Conservation (phyloP, 2,797 vertebrate genomes). For the Cyclura pinguis region DNA sequence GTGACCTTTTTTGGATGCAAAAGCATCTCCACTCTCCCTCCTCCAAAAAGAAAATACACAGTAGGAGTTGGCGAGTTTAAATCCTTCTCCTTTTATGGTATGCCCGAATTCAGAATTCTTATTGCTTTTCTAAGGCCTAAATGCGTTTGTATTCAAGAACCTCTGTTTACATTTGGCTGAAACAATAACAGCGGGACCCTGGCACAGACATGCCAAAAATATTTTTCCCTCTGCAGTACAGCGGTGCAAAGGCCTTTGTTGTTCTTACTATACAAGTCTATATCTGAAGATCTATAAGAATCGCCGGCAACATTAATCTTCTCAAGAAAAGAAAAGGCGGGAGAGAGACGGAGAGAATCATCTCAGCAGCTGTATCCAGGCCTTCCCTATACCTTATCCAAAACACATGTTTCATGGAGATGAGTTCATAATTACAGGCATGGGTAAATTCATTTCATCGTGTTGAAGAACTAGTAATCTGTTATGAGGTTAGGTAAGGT, state of each 20-base stretch:
- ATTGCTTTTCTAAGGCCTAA: not conserved
- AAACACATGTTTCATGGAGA: constrained; percentile 66
- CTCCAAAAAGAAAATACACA: not conserved
- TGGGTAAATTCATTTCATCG: constrained; percentile 77
- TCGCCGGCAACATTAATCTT: constrained; percentile 49
- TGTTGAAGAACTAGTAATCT: constrained; percentile 76
- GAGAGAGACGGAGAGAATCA: not conserved
- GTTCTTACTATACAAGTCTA: constrained; percentile 31
- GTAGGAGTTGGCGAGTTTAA: not conserved
- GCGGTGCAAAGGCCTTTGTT: not conserved
- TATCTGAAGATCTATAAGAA: constrained; percentile 47
- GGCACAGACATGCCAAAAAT: constrained; percentile 27
- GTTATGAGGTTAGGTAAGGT: constrained; percentile 72
- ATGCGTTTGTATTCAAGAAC: not conserved
- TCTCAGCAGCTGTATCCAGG: constrained; percentile 50
- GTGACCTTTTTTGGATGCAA: not conserved
- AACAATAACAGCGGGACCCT: not conserved
- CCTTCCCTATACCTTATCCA: constrained; percentile 61
- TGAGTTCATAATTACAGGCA: constrained; percentile 73
- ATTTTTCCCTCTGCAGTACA: constrained; percentile 17
- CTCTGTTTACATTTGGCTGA: not conserved
- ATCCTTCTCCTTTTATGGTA: not conserved
- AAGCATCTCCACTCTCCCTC: not conserved
- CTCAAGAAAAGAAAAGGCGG: not conserved
- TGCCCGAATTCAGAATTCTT: not conserved